Conservation (phyloP, 2,797 vertebrate species). For the Morelia viridis region DNA sequence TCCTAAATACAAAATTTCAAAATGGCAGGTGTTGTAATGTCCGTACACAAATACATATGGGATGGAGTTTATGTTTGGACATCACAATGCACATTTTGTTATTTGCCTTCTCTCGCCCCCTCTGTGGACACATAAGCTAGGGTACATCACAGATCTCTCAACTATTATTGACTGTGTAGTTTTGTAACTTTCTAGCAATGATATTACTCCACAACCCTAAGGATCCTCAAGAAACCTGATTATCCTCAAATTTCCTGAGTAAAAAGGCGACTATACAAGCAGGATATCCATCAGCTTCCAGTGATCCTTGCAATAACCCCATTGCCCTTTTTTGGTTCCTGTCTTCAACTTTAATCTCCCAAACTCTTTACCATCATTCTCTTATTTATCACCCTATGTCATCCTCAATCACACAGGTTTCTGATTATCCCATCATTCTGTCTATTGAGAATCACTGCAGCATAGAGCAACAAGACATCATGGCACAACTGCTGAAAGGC, state of each 20-base stretch:
- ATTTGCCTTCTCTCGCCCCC: neutral
- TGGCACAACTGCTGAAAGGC: conserved; percentile 81
- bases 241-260: neutral
- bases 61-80: neutral
- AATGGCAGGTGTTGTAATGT: neutral
- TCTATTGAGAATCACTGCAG: conserved; percentile 95
- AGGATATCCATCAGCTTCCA: neutral
- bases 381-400: neutral
- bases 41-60: neutral
- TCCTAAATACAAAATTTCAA: neutral
- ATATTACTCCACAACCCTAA: neutral
- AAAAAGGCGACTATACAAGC: neutral
- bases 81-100: neutral
- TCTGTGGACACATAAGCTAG: neutral
- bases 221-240: neutral
- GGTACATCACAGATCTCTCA: neutral
- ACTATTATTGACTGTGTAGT: neutral
- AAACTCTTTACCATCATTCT: neutral
- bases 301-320: neutral
- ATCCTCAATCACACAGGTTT: conserved; percentile 70
- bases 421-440: conserved; percentile 90
- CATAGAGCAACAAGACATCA: conserved; percentile 85
- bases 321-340: neutral
- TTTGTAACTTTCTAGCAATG: neutral
- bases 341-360: neutral